Evolutionary conservation across 2,888 invertebrate genomes (phyloP).

Genomic region (Plebejus argus): DNA sequence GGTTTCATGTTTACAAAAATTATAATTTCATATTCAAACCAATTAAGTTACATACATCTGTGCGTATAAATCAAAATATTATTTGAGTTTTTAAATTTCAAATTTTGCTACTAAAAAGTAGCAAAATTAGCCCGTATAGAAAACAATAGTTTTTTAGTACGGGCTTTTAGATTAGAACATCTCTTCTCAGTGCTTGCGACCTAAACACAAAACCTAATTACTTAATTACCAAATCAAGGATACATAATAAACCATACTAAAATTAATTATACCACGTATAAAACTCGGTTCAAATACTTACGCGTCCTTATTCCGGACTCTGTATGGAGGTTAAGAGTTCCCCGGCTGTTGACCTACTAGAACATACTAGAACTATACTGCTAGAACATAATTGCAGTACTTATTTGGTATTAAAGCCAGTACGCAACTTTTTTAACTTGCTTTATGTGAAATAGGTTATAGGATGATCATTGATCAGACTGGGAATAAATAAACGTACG

Average conservation of each 20-base stretch:
- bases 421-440: neutral
- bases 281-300: neutral
- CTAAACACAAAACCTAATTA: too few relatives aligned
- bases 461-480: neutral
- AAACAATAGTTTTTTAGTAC: too few relatives aligned
- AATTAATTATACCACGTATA: neutral
- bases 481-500: neutral
- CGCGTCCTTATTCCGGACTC: neutral
- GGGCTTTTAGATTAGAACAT: too few relatives aligned
- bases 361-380: too few relatives aligned
- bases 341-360: neutral
- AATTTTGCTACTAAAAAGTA: too few relatives aligned
- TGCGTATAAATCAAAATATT: too few relatives aligned
- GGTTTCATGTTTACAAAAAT: slow-evolving; percentile 10
- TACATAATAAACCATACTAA: too few relatives aligned
- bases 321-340: slow-evolving; percentile 2
- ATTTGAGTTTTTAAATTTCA: too few relatives aligned
- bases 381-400: neutral
- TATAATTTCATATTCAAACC: neutral
- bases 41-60: neutral
- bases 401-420: neutral
- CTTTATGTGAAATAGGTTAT: neutral
- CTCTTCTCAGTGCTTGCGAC: too few relatives aligned
- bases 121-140: too few relatives aligned
- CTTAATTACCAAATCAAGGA: too few relatives aligned